Evolutionary conservation across 1,140 invertebrate species (phyloP).

Genomic region (Pseudobourletiella spinata): DNA sequence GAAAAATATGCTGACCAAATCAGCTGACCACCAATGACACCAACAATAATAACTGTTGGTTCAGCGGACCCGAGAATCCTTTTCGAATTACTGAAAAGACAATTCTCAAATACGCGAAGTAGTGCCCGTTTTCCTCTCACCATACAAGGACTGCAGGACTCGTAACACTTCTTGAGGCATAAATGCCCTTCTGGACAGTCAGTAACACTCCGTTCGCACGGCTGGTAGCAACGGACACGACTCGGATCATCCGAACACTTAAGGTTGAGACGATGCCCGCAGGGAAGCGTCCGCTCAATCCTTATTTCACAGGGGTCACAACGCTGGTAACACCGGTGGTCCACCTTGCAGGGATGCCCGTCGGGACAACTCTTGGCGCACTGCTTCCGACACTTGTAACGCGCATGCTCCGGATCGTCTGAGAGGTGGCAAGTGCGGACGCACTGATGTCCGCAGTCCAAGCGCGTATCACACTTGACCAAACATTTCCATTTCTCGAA

Average conservation of each 20-base stretch:
- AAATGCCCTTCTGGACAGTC: neutral
- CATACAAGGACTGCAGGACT: constrained; percentile 4
- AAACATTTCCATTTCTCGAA: neutral
- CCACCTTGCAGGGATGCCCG: constrained; percentile 6
- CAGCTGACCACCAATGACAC: too few species aligned
- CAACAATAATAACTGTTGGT: too few species aligned
- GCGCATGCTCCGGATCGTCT: constrained; percentile 23
- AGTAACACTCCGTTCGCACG: neutral
- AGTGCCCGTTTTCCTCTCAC: too few species aligned
- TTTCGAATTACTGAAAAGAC: too few species aligned
- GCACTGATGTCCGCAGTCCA: constrained; percentile 34
- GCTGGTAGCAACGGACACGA: neutral
- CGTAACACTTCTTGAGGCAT: constrained; percentile 8
- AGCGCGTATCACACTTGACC: constrained; percentile 8
- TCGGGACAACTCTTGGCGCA: constrained; percentile 1
- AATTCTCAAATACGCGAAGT: too few species aligned
- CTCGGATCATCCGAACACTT: neutral
- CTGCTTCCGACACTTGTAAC: constrained; percentile 13
- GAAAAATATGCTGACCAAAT: too few species aligned
- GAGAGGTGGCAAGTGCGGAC: constrained; percentile 19
- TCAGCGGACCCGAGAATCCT: too few species aligned
- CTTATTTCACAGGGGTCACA: constrained; percentile 4
- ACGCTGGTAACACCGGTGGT: neutral
- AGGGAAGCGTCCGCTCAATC: neutral
- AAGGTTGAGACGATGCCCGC: constrained; percentile 3